Conservation (phyloP, 2,113 vertebrate species). For the Donacobius atricapilla region DNA sequence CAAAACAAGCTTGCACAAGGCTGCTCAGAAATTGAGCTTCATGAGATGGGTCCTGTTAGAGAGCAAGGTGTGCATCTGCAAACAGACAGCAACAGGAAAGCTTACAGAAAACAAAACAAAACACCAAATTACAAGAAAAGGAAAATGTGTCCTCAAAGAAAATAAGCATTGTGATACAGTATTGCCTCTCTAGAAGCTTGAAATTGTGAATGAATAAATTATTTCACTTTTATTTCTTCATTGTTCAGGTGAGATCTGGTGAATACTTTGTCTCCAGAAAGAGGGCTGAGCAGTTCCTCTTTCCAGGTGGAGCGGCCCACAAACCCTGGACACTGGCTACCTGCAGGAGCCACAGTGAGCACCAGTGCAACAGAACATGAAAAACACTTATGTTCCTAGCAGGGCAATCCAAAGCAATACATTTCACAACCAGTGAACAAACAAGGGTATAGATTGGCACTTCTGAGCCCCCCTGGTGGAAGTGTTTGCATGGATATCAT, state of each 20-base stretch:
- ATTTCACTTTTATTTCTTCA: neutral
- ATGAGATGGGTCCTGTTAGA: neutral
- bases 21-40: neutral
- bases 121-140: neutral
- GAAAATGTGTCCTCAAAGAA: neutral
- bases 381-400: neutral
- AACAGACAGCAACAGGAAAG: neutral
- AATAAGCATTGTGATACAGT: neutral
- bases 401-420: neutral
- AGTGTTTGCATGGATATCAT: neutral
- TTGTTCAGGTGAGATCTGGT: neutral
- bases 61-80: fast-evolving
- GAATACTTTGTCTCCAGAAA: neutral
- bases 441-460: neutral
- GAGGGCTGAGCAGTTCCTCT: neutral
- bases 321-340: neutral
- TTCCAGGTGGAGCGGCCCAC: neutral
- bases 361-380: neutral
- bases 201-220: neutral
- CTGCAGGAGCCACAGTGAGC: neutral
- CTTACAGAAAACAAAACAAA: neutral
- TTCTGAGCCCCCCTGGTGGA: neutral
- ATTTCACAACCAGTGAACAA: neutral
- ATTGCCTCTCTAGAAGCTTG: neutral
- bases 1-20: neutral